phyloP scores from a whole-genome alignment of 2,797 vertebrate genomes.

The Iguana delicatissima region DNA sequence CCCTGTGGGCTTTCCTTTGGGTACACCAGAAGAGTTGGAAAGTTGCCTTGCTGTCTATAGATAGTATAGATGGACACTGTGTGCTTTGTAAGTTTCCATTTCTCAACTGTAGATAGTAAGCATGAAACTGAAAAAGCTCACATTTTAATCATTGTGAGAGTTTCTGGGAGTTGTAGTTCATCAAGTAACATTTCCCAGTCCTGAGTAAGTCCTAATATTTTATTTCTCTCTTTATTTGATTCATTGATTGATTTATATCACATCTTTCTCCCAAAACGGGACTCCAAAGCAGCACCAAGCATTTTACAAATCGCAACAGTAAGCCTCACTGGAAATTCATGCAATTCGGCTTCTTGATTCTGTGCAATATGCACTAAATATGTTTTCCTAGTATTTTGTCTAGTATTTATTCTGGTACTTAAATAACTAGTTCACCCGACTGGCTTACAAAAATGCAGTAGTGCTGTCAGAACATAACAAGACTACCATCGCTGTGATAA shows the following conservation, averaged over 20 bases:
- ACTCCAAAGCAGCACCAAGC: background rate
- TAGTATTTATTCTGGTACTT: background rate
- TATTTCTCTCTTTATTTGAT: too few relatives aligned
- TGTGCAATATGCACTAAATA: constrained; percentile 2
- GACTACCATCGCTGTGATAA: background rate
- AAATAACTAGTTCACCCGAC: background rate
- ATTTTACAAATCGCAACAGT: constrained; percentile 30
- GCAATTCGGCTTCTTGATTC: background rate
- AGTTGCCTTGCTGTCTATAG: constrained; percentile 32
- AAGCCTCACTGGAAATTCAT: constrained; percentile 8
- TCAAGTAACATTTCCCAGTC: too few relatives aligned
- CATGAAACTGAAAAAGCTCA: too few relatives aligned
- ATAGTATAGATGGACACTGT: background rate
- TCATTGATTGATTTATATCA: too few relatives aligned
- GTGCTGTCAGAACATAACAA: background rate
- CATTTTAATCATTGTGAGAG: too few relatives aligned
- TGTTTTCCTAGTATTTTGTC: too few relatives aligned
- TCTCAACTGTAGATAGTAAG: background rate
- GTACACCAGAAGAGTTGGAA: constrained; percentile 24
- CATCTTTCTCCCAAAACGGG: background rate
- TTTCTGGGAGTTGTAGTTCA: too few relatives aligned
- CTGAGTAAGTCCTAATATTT: too few relatives aligned
- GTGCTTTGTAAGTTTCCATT: constrained; percentile 10
- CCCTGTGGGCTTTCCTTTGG: constrained; percentile 43
- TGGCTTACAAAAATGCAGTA: background rate